Evolutionary conservation across 2,797 vertebrate species (phyloP), one percentile per base, ranked within the genome.

Genomic region (Sebastes minor): DNA sequence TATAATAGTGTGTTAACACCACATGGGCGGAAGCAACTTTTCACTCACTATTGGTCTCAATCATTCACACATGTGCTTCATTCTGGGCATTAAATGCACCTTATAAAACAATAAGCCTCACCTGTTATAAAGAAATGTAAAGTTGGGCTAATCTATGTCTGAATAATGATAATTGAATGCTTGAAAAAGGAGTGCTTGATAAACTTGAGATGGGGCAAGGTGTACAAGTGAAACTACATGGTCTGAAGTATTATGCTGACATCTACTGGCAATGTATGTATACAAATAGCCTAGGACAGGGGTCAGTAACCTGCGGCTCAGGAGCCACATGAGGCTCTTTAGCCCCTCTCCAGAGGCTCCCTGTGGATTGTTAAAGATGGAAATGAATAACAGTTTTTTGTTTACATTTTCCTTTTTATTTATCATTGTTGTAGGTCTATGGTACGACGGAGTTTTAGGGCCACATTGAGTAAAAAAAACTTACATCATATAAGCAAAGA

Each of bases 261-360:
- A 80, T 84, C 88, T 87, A 49, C 78, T 84, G 88, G 73, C 2
- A 59, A 0, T 61, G 3, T 12, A 10, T 1, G n/a, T n/a, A 13
- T 6, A 46, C 2, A 0, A 46, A 46, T 46, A 46, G 16, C 42
- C 16, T 18, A 18, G 3, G 42, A 18, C 42, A 46, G 35, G 35
- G 35, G 35, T 38, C 35, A 14, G 35, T 0, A 38, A 38, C 35
- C 35, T 38, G 35, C 13, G 13, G 32, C 32, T 33, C 32, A 11
- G 32, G 32, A 33, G 32, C 32, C 32, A 33, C 32, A 33, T 33
- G 32, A 14, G 5, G 5, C 35, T 38, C 35, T 38, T 38, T 14
- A 38, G 35, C 13, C 4, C 13, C 35, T 38, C 0, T 38, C 5
- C 13, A 38, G 35, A 14, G 14, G 16, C 35, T 46, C 14, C 14